These are phyloP conservation scores for Temnopleurus reevesii DNA, from an alignment of 53 echinoderm and acorn worm genomes.

Conservation along the genomic window DNA sequence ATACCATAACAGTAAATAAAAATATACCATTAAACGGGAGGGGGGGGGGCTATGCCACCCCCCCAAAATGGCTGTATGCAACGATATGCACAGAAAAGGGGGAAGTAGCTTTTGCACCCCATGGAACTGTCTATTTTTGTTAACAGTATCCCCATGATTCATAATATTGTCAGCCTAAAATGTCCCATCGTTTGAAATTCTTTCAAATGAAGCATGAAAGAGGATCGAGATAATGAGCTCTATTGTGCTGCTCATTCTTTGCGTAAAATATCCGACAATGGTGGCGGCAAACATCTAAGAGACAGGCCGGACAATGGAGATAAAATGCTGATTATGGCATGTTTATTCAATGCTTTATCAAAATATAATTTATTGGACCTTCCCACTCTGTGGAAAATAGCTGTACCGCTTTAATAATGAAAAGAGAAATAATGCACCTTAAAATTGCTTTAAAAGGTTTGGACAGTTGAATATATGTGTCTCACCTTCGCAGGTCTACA, in stretches of 20 bases:
- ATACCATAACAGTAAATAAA: no score
- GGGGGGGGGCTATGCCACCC: no score
- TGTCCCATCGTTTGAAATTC: not conserved
- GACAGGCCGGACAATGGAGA: not conserved
- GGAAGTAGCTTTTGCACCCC: no score
- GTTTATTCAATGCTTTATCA: constrained; percentile 12
- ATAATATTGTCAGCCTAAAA: not conserved
- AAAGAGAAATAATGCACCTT: not conserved
- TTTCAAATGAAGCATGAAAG: constrained; percentile 5
- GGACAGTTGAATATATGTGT: no score
- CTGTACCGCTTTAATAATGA: not conserved
- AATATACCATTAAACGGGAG: no score
- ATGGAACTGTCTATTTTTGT: no score
- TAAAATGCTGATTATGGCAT: not conserved
- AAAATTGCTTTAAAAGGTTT: no score
- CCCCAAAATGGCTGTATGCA: no score
- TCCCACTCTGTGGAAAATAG: not conserved
- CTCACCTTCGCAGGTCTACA: no score
- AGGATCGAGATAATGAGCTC: not conserved
- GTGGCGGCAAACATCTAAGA: not conserved
- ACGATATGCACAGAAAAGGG: no score
- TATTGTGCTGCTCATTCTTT: not conserved
- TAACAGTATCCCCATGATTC: not conserved
- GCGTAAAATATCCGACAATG: not conserved
- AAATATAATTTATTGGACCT: not conserved